Conservation (phyloP, 2,797 vertebrate species). For the Geotrypetes seraphini region DNA sequence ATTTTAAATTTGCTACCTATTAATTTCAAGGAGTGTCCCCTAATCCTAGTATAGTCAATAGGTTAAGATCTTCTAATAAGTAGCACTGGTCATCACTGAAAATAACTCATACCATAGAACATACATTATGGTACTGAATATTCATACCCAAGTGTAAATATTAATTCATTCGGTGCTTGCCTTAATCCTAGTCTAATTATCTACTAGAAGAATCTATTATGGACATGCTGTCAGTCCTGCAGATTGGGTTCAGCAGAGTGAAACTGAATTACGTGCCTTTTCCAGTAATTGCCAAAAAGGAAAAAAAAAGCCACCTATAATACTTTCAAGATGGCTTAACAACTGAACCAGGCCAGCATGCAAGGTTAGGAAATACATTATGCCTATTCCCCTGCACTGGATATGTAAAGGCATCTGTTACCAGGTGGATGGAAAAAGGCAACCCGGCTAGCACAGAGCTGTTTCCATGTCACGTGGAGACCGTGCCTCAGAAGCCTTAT, state of each 20-base stretch:
- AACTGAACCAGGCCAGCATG: not conserved
- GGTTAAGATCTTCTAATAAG: constrained; percentile 19
- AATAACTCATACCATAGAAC: constrained; percentile 20
- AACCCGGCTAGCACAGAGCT: not conserved
- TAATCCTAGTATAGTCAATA: no score
- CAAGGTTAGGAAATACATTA: not conserved
- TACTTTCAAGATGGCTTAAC: constrained; percentile 20
- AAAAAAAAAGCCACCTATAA: constrained; percentile 20
- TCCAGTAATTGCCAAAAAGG: constrained; percentile 28
- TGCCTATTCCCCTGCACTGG: not conserved
- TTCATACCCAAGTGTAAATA: constrained; percentile 35
- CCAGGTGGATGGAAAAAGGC: not conserved
- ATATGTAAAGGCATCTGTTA: no score
- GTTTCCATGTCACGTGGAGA: not conserved
- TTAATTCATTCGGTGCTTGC: constrained; percentile 32
- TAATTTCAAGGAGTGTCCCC: no score
- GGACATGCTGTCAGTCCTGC: constrained; percentile 26
- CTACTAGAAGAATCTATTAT: constrained; percentile 35
- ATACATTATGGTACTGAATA: constrained; percentile 23
- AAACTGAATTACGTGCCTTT: constrained; percentile 27
- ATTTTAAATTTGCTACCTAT: no score
- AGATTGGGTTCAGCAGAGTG: constrained; percentile 26
- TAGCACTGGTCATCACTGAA: constrained; percentile 21
- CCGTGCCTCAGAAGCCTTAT: no score
- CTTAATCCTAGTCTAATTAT: constrained; percentile 30